Base-by-base conservation (phyloP, 2,113 vertebrate genomes). In the Chaetorhynchus papuensis region DNA sequence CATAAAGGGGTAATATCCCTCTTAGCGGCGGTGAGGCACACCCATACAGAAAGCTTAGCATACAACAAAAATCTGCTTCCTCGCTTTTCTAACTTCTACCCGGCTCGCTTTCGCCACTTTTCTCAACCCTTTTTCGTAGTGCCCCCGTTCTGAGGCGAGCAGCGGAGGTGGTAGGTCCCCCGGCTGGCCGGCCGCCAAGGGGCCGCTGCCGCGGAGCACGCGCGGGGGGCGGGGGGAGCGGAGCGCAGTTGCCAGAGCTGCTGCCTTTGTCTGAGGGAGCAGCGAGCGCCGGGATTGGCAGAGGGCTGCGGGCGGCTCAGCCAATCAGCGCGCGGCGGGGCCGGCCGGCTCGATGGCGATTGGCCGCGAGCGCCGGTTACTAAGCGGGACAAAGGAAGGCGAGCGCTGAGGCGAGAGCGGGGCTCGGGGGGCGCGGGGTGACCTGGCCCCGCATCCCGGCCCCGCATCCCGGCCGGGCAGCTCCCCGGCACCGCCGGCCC, bases 341-440 rank as follows among this genome's bases (percentile, higher is more conserved):
- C 78, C 94, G 88, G 86, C 94, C 95, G 93, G 95, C 87, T 87
- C 74, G 61, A 44, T 70, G 59, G 49, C 75, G 85, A 97, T 98
- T 98, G 98, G 97, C 61, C 95, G 90, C 63, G 11, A 77, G 84
- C 72, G 45, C 54, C 85, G 53, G 98, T 98, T 98, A 98, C 98
- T 97, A 98, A 98, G 98, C 98, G 95, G 94, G 93, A 98, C 96
- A 98, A 98, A 98, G 95, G 91, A 61, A 97, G 95, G 89, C 84
- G 83, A 90, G 74, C 54, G 93, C 88, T 85, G 82, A 85, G 85
- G 95, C 87, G 87, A 53, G 59, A 54, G 77, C n/a, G 27, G 72
- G 35, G 78, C 39, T 21, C 68, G 28, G 35, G 50, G 74, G 70
- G 76, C 21, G 35, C 35, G 59, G 61, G 28, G 65, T 70, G 49